Evolutionary conservation across 2,888 invertebrate genomes (phyloP), one percentile per base, ranked within the genome.

Genomic region (Agriopis aurantiaria): DNA sequence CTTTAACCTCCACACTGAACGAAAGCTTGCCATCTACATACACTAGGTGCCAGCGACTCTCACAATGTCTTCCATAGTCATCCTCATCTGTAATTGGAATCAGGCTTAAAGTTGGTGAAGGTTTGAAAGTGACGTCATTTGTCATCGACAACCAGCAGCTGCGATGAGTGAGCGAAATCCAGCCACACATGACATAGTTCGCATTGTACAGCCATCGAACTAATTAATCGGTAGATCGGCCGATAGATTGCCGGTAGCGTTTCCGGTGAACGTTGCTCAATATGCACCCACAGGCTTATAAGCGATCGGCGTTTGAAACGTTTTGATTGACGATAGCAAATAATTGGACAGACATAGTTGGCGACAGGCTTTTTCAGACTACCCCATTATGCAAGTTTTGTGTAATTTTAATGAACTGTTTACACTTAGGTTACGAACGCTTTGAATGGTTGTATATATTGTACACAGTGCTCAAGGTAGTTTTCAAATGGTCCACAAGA

Each of bases 251-350:
- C 88, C 91, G 83, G 92, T 90, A 91, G 91, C 92, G 81, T 91
- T 93, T 94, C 94, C 94, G 93, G 93, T 87, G 91, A 89, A 88
- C 88, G 92, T 90, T 91, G 88, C 86, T 90, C 91, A 90, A 91
- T 91, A 92, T 91, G 88, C 91, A 90, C 85, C 83, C 82, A 80
- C 80, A 80, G 78, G 85, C 84, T 83, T 86, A 85, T 83, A 82
- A 80, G 79, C 78, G 83, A 82, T 82, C 59, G 83, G 76, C 81
- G 75, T 84, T 82, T 83, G 82, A 82, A 85, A 87, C 87, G 85
- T 89, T 90, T 88, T 91, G 90, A 91, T 91, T 89, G 88, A 89
- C 87, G 89, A 87, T 88, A 87, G 78, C 82, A 86, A 87, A 87
- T 86, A 86, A 86, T 86, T 84, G 85, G 83, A 85, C 81, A 82